Conservation (phyloP, 2,113 vertebrate species). For the Pollimyrus isidori region DNA sequence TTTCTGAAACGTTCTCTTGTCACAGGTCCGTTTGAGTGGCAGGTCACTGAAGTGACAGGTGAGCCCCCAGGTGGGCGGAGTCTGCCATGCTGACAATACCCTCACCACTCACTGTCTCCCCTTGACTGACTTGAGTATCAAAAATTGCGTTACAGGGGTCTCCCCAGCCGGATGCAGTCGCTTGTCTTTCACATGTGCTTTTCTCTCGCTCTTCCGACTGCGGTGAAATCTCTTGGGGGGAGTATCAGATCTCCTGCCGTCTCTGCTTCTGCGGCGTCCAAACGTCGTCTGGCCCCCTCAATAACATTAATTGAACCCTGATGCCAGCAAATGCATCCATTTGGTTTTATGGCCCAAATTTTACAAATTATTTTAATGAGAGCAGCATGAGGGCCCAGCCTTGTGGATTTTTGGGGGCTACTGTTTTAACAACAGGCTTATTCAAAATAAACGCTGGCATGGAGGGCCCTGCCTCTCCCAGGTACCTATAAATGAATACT, state of each 20-base stretch:
- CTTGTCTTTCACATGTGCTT: neutral
- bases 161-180: neutral
- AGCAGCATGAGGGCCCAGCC: slow-evolving; percentile 5
- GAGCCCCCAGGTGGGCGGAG: neutral
- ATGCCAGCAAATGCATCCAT: slow-evolving; percentile 20
- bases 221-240: neutral
- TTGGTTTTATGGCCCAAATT: slow-evolving; percentile 21
- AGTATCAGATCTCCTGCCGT: neutral
- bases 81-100: neutral
- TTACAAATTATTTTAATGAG: slow-evolving; percentile 27
- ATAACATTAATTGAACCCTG: slow-evolving; percentile 12
- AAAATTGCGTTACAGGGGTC: neutral
- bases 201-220: neutral
- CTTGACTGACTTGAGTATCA: neutral
- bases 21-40: neutral
- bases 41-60: neutral
- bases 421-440: slow-evolving; percentile 25
- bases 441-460: slow-evolving; percentile 23
- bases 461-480: neutral
- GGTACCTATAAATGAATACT: neutral
- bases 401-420: slow-evolving; percentile 9
- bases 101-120: neutral
- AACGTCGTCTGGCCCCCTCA: neutral
- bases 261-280: neutral
- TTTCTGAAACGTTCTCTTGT: neutral